Conservation (phyloP, 2,888 invertebrate species). For the Eupeodes luniger region DNA sequence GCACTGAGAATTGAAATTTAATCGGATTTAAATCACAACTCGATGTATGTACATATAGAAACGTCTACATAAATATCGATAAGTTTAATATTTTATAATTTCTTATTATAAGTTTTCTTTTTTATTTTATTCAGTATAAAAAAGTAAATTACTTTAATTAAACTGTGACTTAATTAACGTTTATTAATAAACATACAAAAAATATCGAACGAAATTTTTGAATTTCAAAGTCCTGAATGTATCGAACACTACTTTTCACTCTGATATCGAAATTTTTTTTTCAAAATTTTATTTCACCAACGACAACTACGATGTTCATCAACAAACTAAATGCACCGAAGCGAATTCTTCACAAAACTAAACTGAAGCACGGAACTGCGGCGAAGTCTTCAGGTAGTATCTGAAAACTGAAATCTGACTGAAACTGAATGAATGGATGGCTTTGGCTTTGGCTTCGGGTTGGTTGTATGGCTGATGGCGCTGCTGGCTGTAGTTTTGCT, state of each 20-base stretch:
- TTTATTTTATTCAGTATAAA: neutral
- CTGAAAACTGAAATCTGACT: neutral
- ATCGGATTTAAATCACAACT: constrained; percentile 47
- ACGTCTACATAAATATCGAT: neutral
- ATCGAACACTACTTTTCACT: constrained; percentile 1
- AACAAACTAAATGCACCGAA: constrained; percentile 79
- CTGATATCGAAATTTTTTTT: neutral
- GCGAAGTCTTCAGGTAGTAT: constrained; percentile 67
- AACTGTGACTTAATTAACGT: constrained; percentile 33
- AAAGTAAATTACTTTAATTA: constrained; percentile 9
- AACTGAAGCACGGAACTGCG: constrained; percentile 66
- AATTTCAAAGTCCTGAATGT: neutral
- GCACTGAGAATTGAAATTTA: constrained; percentile 56
- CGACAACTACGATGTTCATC: constrained; percentile 77
- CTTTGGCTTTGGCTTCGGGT: too few species aligned
- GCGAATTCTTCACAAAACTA: constrained; percentile 68
- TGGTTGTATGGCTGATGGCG: neutral
- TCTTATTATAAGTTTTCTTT: constrained; percentile 1
- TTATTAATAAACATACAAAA: neutral
- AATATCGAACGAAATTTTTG: constrained; percentile 30
- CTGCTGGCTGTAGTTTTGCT: neutral
- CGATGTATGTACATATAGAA: neutral
- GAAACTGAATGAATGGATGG: too few species aligned
- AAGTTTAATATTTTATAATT: constrained; percentile 17
- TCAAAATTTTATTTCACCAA: constrained; percentile 63